Conservation (phyloP, 2,113 vertebrate genomes). For the Neopipo cinnamomea region DNA sequence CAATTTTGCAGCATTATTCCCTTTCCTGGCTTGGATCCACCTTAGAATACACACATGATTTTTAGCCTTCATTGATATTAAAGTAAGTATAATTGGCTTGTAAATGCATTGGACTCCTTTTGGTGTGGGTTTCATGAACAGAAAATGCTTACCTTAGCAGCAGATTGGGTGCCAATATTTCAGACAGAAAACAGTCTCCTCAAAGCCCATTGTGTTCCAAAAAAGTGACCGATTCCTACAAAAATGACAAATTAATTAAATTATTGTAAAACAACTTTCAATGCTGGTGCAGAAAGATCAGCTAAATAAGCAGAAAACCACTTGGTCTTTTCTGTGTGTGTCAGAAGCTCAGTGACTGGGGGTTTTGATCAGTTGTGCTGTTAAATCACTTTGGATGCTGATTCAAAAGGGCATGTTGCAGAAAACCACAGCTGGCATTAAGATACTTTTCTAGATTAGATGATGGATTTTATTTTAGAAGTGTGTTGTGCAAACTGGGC, state of each 20-base stretch:
- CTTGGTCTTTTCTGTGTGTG: background rate
- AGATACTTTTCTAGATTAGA: background rate
- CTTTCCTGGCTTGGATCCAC: background rate
- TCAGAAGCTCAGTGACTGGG: background rate
- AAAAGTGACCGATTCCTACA: background rate
- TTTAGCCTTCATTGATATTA: background rate
- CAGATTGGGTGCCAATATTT: background rate
- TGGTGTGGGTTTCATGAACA: background rate
- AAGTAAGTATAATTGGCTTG: background rate
- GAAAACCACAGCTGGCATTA: background rate
- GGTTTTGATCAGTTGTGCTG: background rate
- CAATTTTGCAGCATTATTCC: background rate
- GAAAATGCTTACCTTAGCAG: background rate
- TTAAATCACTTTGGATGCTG: background rate
- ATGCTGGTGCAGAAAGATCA: background rate
- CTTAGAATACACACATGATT: background rate
- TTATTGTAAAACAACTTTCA: background rate
- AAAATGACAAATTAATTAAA: background rate
- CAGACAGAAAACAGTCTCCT: background rate
- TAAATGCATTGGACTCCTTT: background rate
- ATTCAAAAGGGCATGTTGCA: background rate
- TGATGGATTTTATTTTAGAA: slow-evolving; percentile 17
- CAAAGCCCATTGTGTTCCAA: background rate
- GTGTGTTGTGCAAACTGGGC: background rate
- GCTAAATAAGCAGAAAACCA: background rate